Evolutionary conservation across 2,797 vertebrate genomes (phyloP), one percentile per base, ranked within the genome.

Genomic region (Premnoplex brunnescens): DNA sequence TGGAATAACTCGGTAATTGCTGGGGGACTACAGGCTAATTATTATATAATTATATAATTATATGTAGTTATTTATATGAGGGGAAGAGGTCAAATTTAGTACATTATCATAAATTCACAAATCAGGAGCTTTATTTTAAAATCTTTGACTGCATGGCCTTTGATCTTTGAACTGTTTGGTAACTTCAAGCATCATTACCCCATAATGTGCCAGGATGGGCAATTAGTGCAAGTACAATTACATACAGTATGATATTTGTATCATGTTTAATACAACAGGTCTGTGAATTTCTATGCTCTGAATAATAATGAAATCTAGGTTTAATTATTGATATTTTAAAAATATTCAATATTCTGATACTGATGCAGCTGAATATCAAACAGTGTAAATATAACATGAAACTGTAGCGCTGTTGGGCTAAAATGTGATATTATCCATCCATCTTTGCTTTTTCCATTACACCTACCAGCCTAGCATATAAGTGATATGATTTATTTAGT

Each of bases 111-210:
- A 88, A 95, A 94, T 82, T 88, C 89, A 89, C 71, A 91, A 95
- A 79, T 69, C 94, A 74, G 85, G 89, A 90, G 79, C 73, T 94
- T 95, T 95, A 76, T 93, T 96, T 94, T 88, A 87, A 93, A 93
- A 86, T 93, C 83, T 86, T 91, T 94, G 92, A 91, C 94, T 91
- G 32, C 0, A 0, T 95, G 95, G 73, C 95, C 94, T 96, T 92
- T 96, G 89, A 77, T 94, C 93, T 96, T 93, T 97, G 95, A 94
- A 95, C 95, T 96, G 89, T 93, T 96, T 82, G 85, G 67, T 91
- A 93, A 87, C 95, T 90, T 95, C 85, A 95, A 96, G 96, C 89
- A 93, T 96, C 96, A 95, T 95, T 96, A 96, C 88, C 73, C 83
- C 37, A 54, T 46, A 96, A 90, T 51, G 83, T 86, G 91, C 80